Conservation (phyloP, 2,797 vertebrate genomes). For the Etheostoma nigrum region DNA sequence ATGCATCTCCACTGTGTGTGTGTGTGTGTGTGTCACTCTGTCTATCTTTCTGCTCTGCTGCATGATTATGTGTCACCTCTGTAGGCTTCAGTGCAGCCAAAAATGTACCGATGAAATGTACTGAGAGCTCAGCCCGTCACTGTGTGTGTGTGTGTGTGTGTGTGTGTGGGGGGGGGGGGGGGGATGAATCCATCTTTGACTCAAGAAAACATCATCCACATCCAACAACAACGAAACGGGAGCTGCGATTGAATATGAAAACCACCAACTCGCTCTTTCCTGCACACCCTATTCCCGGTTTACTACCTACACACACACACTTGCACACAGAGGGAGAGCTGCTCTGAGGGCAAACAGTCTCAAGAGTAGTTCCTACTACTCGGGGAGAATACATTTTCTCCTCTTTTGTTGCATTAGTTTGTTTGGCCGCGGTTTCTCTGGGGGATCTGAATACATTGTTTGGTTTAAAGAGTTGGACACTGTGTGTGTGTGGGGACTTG, state of each 20-base stretch:
- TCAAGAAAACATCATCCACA: too few relatives aligned
- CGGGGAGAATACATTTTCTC: conserved; percentile 41
- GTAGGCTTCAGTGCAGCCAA: not conserved
- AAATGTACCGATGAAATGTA: conserved; percentile 18
- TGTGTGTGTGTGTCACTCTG: not conserved
- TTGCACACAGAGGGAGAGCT: too few relatives aligned
- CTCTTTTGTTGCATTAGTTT: conserved; percentile 35
- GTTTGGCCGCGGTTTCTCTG: conserved; percentile 15
- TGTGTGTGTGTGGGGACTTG: conserved; percentile 30
- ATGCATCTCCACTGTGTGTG: not conserved
- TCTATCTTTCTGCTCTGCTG: conserved; percentile 17
- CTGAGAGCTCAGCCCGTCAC: not conserved
- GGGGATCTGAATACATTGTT: conserved; percentile 47
- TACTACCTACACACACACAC: too few relatives aligned
- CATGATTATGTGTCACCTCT: conserved; percentile 16
- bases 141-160: not conserved
- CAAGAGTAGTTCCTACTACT: too few relatives aligned
- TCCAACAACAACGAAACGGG: too few relatives aligned
- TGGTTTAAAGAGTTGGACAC: conserved; percentile 25
- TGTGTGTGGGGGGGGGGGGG: too few relatives aligned
- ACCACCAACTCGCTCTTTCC: too few relatives aligned
- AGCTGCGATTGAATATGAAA: too few relatives aligned
- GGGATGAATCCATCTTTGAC: too few relatives aligned
- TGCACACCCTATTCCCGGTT: too few relatives aligned
- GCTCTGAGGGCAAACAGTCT: too few relatives aligned